phyloP scores from a whole-genome alignment of 2,113 vertebrate genomes.

The Spermophilus dauricus region DNA sequence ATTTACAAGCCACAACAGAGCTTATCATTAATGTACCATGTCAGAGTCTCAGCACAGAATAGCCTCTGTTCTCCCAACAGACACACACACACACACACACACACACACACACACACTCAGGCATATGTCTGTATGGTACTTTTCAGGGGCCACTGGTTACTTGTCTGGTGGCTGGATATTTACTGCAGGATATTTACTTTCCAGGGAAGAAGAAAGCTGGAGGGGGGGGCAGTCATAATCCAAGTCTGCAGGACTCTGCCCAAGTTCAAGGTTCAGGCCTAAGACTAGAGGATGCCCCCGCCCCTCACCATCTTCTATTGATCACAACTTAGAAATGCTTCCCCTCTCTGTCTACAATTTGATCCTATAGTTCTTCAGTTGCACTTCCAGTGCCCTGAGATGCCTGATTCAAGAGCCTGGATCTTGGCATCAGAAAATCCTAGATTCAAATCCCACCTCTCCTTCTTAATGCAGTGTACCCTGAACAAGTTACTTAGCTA shows the following conservation, averaged over 20 bases:
- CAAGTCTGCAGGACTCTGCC: neutral
- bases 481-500: conserved; percentile 1
- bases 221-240: neutral
- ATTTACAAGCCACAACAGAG: conserved; percentile 52
- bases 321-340: neutral
- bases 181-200: neutral
- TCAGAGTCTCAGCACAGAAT: conserved; percentile 23
- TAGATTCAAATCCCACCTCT: conserved; percentile 21
- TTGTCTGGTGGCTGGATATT: neutral
- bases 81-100: neutral
- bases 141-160: neutral
- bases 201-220: neutral
- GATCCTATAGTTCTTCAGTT: neutral
- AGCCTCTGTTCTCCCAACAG: neutral
- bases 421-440: neutral
- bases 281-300: neutral
- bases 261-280: neutral
- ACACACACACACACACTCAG: neutral
- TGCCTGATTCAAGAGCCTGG: neutral
- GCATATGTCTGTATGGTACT: neutral
- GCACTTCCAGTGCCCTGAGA: neutral
- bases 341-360: neutral
- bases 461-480: neutral
- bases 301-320: neutral
- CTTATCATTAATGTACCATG: conserved; percentile 67